Conservation (phyloP, 1,140 invertebrate genomes). For the Ephestia elutella region DNA sequence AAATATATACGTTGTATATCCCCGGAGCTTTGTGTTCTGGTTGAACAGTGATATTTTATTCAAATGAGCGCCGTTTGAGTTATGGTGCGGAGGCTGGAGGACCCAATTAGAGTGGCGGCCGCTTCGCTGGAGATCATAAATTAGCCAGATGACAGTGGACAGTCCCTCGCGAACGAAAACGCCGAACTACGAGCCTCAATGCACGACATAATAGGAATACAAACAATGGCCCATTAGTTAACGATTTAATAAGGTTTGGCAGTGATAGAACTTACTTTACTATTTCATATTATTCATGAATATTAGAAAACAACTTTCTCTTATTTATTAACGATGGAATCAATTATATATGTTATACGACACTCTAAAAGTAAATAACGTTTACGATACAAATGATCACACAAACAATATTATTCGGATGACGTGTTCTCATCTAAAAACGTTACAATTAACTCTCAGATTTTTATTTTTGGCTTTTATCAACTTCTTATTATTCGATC, state of each 20-base stretch:
- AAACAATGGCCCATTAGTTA: neutral
- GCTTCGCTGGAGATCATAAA: conserved; percentile 40
- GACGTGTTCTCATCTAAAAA: too few relatives aligned
- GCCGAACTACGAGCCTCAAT: neutral
- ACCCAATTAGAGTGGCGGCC: conserved; percentile 51
- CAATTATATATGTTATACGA: too few relatives aligned
- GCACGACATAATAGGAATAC: neutral
- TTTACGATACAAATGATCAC: too few relatives aligned
- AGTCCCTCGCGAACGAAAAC: neutral
- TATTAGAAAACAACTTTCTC: too few relatives aligned
- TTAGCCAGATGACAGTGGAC: conserved; percentile 36
- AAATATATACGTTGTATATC: conserved; percentile 4
- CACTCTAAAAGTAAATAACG: too few relatives aligned
- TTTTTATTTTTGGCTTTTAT: too few relatives aligned
- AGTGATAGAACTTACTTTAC: too few relatives aligned
- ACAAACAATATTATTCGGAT: too few relatives aligned
- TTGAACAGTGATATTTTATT: conserved; percentile 16
- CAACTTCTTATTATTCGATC: too few relatives aligned
- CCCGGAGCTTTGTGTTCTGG: conserved; percentile 10
- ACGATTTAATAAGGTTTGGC: neutral
- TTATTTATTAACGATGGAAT: too few relatives aligned
- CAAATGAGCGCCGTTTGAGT: conserved; percentile 19
- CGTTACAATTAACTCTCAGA: too few relatives aligned
- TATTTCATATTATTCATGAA: too few relatives aligned
- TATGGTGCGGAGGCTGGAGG: conserved; percentile 25